Evolutionary conservation across 2,888 invertebrate species (phyloP).

Genomic region (Ormyrus thymus): DNA sequence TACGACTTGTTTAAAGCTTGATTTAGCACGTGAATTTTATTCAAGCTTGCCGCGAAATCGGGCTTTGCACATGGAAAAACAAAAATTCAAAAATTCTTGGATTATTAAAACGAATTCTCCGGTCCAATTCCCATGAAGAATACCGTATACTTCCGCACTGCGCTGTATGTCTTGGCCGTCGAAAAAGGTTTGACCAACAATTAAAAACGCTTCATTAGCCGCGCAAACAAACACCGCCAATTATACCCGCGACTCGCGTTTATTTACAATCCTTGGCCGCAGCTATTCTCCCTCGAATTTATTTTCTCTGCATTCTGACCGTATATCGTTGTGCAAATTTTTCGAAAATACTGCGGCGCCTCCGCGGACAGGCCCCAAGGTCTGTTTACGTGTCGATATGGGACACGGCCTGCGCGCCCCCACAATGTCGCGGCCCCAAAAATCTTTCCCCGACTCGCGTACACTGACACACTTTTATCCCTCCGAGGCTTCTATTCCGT

Average conservation of each 20-base stretch:
- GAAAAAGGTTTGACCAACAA: not conserved
- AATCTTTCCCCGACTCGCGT: slow-evolving; percentile 22
- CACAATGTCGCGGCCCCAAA: slow-evolving; percentile 38
- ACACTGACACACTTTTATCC: slow-evolving; percentile 45
- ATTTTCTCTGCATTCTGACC: not conserved
- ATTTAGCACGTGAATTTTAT: too few species aligned
- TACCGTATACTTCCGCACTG: too few species aligned
- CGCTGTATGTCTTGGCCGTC: too few species aligned
- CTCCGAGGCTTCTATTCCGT: not conserved
- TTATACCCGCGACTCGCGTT: not conserved
- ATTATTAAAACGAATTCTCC: too few species aligned
- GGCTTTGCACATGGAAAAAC: too few species aligned
- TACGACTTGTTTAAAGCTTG: too few species aligned
- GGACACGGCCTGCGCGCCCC: slow-evolving; percentile 18
- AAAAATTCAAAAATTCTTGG: too few species aligned
- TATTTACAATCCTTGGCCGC: slow-evolving; percentile 9
- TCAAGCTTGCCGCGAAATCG: too few species aligned
- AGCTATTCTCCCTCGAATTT: slow-evolving; percentile 1
- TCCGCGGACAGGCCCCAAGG: slow-evolving; percentile 8
- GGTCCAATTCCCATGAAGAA: too few species aligned
- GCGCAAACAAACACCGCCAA: not conserved
- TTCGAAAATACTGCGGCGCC: slow-evolving; percentile 5
- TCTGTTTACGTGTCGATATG: slow-evolving; percentile 49
- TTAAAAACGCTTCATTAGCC: not conserved
- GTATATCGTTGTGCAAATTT: not conserved